Evolutionary conservation across 2,888 invertebrate species (phyloP).

Genomic region (Sarcophaga carnaria): DNA sequence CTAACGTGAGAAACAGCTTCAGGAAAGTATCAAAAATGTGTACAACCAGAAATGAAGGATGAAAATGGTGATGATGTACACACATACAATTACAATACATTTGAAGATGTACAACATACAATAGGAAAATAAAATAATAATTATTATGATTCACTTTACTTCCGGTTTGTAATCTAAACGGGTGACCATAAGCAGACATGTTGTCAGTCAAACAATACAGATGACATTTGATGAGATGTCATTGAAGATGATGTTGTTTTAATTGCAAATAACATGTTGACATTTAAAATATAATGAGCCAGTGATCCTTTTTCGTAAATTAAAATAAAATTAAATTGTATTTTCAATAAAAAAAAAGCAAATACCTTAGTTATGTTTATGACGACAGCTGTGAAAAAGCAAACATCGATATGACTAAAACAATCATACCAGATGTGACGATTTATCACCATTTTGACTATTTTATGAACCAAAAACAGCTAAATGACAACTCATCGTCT

Average conservation of each 20-base stretch:
- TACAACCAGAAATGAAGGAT: slow-evolving; percentile 43
- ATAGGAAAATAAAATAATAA: slow-evolving; percentile 45
- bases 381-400: neutral
- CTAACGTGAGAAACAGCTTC: slow-evolving; percentile 66
- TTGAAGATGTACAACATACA: neutral
- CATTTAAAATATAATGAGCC: slow-evolving; percentile 8
- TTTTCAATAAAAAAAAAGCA: neutral
- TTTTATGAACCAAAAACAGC: too few species aligned
- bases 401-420: neutral
- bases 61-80: slow-evolving; percentile 12
- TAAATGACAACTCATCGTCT: too few species aligned
- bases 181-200: slow-evolving; percentile 13
- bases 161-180: slow-evolving; percentile 36
- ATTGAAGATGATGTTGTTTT: slow-evolving; percentile 15
- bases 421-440: too few species aligned
- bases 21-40: slow-evolving; percentile 43
- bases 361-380: too few species aligned
- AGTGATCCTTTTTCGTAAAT: too few species aligned
- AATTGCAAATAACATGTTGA: slow-evolving; percentile 24
- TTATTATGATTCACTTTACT: slow-evolving; percentile 37
- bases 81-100: neutral
- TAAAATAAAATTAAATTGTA: neutral
- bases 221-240: neutral
- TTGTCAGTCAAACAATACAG: slow-evolving; percentile 14
- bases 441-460: too few species aligned